Base-by-base conservation (phyloP, 2,113 vertebrate genomes). In the Elgaria multicarinata region DNA sequence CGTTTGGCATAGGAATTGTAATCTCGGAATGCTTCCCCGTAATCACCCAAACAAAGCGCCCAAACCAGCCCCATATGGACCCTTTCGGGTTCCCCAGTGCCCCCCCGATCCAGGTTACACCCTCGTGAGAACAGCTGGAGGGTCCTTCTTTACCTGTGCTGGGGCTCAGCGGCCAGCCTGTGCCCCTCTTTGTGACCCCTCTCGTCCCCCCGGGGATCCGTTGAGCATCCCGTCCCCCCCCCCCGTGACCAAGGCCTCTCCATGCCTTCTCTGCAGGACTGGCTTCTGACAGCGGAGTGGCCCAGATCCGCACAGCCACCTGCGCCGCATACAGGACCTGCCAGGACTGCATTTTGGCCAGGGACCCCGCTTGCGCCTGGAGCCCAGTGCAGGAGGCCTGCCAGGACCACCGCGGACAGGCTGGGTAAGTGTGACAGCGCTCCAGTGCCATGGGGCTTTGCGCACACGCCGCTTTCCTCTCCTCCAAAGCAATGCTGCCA, bases 291-390 rank as follows among this genome's bases (percentile, higher is more conserved):
- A 85, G 91, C 0, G 97, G 97, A 87, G 96, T 98, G 92, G 97
- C 96, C 33, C 97, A 96, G 50, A 91, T 98, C 91, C 95, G 92
- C 82, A 96, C 96, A 22, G 94, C 97, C 90, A 96, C 96, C 91
- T 98, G 98, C 24, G 89, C 93, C 69, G 93, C 96, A 50, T 97
- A 97, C 85, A 69, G 89, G 92, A 96, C 93, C 96, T 98, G 98
- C 92, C 95, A 97, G 50, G 96, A 97, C 88, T 98, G 98, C 79
- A 96, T 97, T 67, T 94, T 96, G 92, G 97, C 98, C 88, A 95
- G 95, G 85, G 96, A 96, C 46, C 97, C 98, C 9, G 95, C 96
- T 81, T 98, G 98, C 81, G 96, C 95, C 77, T 98, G 98, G 98
- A 96, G 91, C 89, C 20, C 86, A 20, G 91, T 66, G 7, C 92